Evolutionary conservation across 2,888 invertebrate genomes (phyloP), one percentile per base, ranked within the genome.

Genomic region (Lypha dubia): DNA sequence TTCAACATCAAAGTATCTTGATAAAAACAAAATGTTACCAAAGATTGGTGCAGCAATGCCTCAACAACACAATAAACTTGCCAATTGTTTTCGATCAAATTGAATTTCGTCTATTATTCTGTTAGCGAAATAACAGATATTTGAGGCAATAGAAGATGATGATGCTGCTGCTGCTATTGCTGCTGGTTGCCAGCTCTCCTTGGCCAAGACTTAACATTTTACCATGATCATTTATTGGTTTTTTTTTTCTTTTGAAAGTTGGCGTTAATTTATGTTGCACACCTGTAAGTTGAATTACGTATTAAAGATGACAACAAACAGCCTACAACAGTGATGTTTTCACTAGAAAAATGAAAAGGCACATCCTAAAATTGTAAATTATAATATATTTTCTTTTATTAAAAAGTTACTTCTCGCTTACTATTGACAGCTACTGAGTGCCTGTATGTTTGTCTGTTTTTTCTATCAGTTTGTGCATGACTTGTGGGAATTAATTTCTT

Each of bases 211-310:
- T n/a, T 46, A 56, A 20, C 13, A 44, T 49, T 58, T 32, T 41
- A 28, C 28, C 17, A 38, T 32, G 35, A 15, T 67, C 28, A 73
- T 65, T 41, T 65, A 58, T 65, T 68, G 11, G 7, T 58, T 28
- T 53, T n/a, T 11, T 56, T 38, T 44, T 62, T 62, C 17, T 20
- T 73, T 80, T 74, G 65, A 77, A 82, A 80, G 73, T 81, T 84
- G 84, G 86, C 86, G 88, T 88, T 88, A 89, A 89, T 90, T 89
- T 90, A 90, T 89, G 87, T 87, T 87, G 90, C 88, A 89, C 89
- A 89, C 89, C 89, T 89, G 90, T 87, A 85, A 65, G 41, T 88
- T 89, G 85, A 87, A 89, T 89, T 89, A 87, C 77, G 67, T 75
- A 73, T 81, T 79, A 58, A 60, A 79, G 73, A 65, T 73, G 79